Percentiles rank a stretch among this genome's conserved stretches.
These are phyloP conservation scores for Nymphalis polychloros DNA, from an alignment of 2,888 invertebrate species.

Conservation along the genomic window DNA sequence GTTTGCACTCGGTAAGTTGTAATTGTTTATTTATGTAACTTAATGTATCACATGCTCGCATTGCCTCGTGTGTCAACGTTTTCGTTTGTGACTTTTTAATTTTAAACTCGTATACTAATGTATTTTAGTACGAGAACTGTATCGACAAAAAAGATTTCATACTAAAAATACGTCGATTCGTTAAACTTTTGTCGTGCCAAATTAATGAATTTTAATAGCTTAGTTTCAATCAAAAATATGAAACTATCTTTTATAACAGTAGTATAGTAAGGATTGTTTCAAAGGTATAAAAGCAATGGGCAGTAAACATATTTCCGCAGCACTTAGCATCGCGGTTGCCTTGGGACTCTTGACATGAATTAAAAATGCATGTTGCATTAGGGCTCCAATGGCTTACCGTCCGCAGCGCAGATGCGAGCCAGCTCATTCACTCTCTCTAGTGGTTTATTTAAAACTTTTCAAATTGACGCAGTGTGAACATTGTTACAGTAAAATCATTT, in stretches of 20 bases:
- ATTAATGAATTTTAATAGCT: no score
- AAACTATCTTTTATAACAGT: not conserved
- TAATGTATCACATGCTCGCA: not conserved
- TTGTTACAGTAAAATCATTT: not conserved
- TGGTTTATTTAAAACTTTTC: constrained; percentile 26
- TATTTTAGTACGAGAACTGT: no score
- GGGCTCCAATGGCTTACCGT: constrained; percentile 59
- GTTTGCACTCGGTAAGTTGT: no score
- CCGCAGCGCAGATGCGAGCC: constrained; percentile 37
- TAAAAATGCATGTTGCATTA: constrained; percentile 77
- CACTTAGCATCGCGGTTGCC: constrained; percentile 55
- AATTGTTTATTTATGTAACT: no score
- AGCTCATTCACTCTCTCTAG: constrained; percentile 30
- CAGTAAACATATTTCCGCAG: constrained; percentile 17
- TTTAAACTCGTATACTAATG: no score
- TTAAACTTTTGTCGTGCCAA: no score
- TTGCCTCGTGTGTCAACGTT: not conserved
- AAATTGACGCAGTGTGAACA: constrained; percentile 1
- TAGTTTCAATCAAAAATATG: no score
- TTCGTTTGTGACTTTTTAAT: not conserved
- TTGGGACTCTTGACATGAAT: constrained; percentile 74
- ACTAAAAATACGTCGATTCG: no score
- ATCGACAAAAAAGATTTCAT: no score
- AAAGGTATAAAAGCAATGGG: constrained; percentile 3
- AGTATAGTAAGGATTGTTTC: not conserved